Evolutionary conservation across 2,113 vertebrate species (phyloP), one percentile per base, ranked within the genome.

Genomic region (Petrocephalus zakoni): DNA sequence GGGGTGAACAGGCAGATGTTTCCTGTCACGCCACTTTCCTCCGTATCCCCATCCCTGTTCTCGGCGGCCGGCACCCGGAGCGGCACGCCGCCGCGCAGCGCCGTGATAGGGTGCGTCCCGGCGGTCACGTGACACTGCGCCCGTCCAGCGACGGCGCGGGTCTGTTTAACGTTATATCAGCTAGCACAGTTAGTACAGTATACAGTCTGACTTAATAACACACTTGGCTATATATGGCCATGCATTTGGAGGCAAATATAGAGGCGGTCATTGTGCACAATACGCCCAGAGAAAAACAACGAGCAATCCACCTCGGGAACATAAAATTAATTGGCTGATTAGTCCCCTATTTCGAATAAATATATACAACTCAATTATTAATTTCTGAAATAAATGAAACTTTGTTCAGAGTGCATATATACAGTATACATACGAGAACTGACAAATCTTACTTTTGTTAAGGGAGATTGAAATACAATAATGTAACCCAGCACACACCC

Each of bases 1-100:
- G 72, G 72, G 34, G 15, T n/a, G 90, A 85, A 90, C 91, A 92
- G 89, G 90, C 94, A 94, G 94, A 94, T 94, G 94, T 95, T 95
- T 94, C 93, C 93, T 94, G 90, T 92, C 90, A 55, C 52, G 61
- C 61, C 87, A 47, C 55, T 83, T 91, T 82, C 90, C 42, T 56
- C 83, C 90, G 58, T 90, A 87, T 89, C 87, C 83, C 9, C 10
- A 61, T 25, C 87, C 5, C 82, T 90, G 53, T 10, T 34, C 88
- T 85, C 85, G 61, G 37, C 47, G 6, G 52, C 82, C 25, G 82
- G 86, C 86, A 49, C 86, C 87, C 86, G 55, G 88, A 90, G 89
- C 49, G n/a, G 11, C 29, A n/a, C 25, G 34, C 13, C 17, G 34
- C 52, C 10, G 49, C 11, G 52, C 19, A n/a, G n/a, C n/a, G 42